phyloP scores from a whole-genome alignment of 2,797 vertebrate genomes.

The Propithecus perrieri region DNA sequence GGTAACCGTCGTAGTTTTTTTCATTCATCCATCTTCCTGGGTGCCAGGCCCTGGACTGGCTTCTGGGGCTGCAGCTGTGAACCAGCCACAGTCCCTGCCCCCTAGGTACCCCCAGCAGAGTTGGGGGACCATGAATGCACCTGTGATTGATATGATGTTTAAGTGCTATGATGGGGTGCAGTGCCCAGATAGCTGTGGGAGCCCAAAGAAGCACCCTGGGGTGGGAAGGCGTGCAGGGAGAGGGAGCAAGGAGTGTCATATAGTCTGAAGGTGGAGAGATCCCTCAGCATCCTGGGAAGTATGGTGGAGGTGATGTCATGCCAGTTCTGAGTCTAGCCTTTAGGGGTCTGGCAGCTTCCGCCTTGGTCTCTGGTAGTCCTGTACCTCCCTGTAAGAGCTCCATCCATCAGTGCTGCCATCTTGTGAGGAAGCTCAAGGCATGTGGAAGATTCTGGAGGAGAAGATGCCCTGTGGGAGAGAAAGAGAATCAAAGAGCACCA shows the following conservation, averaged over 20 bases:
- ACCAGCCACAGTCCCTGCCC: neutral
- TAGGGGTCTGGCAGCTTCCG: neutral
- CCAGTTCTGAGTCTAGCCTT: neutral
- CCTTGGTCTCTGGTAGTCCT: neutral
- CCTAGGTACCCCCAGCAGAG: neutral
- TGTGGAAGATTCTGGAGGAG: neutral
- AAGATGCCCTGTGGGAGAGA: neutral
- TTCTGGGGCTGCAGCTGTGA: neutral
- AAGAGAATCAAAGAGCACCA: neutral
- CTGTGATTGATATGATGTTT: too few relatives aligned
- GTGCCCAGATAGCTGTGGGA: neutral
- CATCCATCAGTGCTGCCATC: neutral
- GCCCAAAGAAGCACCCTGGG: neutral
- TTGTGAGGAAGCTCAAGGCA: neutral
- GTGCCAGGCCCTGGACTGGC: neutral
- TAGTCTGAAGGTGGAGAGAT: neutral
- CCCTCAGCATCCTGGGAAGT: neutral
- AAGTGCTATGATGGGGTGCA: neutral
- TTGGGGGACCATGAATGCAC: fast-evolving
- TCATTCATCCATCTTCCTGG: neutral
- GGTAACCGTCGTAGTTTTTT: too few relatives aligned
- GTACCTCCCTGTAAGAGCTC: fast-evolving
- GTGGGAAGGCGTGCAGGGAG: neutral
- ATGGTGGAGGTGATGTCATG: too few relatives aligned
- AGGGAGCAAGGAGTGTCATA: neutral